Percentiles rank a stretch among this genome's conserved stretches.
Evolutionary conservation across 2,888 invertebrate genomes (phyloP).

Genomic region (Microplitis deprimator): DNA sequence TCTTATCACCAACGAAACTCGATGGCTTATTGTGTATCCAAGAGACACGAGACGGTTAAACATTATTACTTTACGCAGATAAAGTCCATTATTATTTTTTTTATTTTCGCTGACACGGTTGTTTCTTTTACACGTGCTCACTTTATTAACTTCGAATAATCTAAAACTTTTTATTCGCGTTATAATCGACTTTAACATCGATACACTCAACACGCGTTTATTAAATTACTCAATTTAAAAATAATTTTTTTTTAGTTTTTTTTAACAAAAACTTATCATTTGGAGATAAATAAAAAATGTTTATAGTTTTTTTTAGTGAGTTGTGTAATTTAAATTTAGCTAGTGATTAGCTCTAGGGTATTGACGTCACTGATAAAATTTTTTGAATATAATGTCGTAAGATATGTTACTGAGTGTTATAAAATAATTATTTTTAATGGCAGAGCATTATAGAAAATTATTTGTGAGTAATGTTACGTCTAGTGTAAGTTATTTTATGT

Average conservation of each 20-base stretch:
- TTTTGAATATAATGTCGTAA: background rate
- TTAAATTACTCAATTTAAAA: no score
- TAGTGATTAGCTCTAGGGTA: no score
- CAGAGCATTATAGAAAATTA: background rate
- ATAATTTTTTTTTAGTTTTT: no score
- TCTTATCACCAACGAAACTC: conserved; percentile 6
- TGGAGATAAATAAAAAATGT: no score
- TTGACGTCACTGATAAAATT: background rate
- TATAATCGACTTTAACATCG: background rate
- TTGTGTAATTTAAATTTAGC: no score
- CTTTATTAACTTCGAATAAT: background rate
- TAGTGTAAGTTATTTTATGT: background rate
- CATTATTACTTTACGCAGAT: background rate
- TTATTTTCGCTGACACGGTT: background rate
- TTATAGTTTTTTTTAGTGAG: no score
- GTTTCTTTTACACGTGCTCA: background rate
- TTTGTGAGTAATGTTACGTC: background rate
- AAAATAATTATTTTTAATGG: background rate
- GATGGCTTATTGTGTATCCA: background rate
- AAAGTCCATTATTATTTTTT: background rate
- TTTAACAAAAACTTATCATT: no score
- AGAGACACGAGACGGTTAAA: background rate
- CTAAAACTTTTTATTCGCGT: background rate
- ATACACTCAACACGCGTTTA: background rate
- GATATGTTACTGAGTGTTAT: background rate